Evolutionary conservation across 2,797 vertebrate species (phyloP).

Genomic region (Coccyzus lansbergi): DNA sequence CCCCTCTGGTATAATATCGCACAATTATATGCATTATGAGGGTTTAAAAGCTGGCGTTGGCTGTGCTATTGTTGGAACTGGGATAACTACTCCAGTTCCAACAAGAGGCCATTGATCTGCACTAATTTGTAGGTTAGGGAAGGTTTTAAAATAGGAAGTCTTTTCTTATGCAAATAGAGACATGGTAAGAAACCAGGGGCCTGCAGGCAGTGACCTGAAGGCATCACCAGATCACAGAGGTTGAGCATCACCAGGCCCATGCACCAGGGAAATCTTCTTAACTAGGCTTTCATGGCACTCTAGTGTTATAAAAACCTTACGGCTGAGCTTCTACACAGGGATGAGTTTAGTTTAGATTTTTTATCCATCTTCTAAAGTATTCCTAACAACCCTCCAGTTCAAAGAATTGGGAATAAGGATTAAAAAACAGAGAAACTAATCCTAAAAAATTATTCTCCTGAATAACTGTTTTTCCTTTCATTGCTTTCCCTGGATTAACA

Average conservation of each 20-base stretch:
- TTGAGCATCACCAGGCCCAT: fast-evolving
- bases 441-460: neutral
- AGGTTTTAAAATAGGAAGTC: slow-evolving; percentile 63
- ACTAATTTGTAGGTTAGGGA: slow-evolving; percentile 61
- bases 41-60: slow-evolving; percentile 71
- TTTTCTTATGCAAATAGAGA: slow-evolving; percentile 63
- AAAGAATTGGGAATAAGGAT: neutral
- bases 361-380: neutral
- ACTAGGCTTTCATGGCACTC: neutral
- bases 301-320: neutral
- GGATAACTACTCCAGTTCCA: slow-evolving; percentile 52
- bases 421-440: slow-evolving; percentile 1
- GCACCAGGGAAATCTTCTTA: neutral
- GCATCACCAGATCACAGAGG: neutral
- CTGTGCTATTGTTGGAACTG: slow-evolving; percentile 70
- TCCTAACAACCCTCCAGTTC: neutral
- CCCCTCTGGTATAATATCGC: slow-evolving; percentile 69
- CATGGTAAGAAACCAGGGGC: neutral
- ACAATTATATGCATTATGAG: slow-evolving; percentile 70
- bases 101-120: slow-evolving; percentile 60
- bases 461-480: neutral
- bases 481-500: neutral
- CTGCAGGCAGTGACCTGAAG: neutral
- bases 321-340: neutral
- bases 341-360: neutral